These are phyloP conservation scores for Yponomeuta cagnagella DNA, from an alignment of 2,888 invertebrate genomes.

Conservation along the genomic window DNA sequence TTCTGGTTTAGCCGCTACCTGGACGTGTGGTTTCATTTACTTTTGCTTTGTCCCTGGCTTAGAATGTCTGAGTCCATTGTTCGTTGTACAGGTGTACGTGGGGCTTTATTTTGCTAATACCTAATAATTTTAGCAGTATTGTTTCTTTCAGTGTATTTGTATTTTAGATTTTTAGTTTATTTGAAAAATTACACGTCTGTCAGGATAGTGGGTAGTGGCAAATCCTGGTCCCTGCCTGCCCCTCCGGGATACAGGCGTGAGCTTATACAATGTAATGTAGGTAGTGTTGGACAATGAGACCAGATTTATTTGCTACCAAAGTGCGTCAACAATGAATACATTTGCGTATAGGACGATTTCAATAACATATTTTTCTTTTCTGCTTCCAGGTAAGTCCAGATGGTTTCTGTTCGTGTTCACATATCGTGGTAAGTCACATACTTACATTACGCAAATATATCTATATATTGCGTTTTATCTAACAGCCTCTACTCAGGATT, in stretches of 20 bases:
- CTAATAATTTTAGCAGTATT: background rate
- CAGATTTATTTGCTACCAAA: too few relatives aligned
- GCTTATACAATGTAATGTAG: too few relatives aligned
- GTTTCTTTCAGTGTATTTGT: background rate
- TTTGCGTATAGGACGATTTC: background rate
- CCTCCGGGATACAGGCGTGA: too few relatives aligned
- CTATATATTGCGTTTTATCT: too few relatives aligned
- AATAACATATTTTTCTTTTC: background rate
- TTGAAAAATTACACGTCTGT: too few relatives aligned
- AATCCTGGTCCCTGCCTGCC: too few relatives aligned
- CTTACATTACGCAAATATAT: too few relatives aligned
- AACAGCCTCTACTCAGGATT: too few relatives aligned
- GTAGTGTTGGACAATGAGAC: too few relatives aligned
- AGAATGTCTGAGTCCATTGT: background rate
- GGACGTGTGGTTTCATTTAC: background rate
- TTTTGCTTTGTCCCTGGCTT: background rate
- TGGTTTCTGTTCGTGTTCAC: background rate
- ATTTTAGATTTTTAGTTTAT: too few relatives aligned
- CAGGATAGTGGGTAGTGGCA: too few relatives aligned
- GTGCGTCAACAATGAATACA: too few relatives aligned
- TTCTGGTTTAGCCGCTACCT: constrained; percentile 5
- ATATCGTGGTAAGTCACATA: background rate
- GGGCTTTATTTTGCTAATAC: background rate
- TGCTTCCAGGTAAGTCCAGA: background rate
- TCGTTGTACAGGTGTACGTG: background rate